Base-by-base conservation (phyloP, 2,888 invertebrate genomes). In the Lasioglossum figueresi region DNA sequence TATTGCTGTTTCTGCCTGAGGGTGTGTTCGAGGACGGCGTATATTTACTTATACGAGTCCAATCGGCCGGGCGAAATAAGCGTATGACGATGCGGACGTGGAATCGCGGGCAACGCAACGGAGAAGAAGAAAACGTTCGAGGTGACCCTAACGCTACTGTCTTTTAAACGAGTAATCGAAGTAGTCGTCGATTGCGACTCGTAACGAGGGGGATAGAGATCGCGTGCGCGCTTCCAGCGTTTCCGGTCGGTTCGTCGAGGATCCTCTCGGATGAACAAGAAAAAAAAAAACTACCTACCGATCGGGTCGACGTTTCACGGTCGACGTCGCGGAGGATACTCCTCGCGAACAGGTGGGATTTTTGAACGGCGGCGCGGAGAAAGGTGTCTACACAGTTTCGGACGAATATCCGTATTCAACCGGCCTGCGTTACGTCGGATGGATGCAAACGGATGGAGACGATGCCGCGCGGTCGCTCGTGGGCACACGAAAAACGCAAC, bases 111-210 rank as follows among this genome's bases (percentile, higher is more conserved):
- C 31, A 31, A 43, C 27, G 76, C 63, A 63, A 76, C 76, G 59
- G 27, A 43, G 52, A 75, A 68, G 37, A 59, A 14, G 52, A 76
- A 27, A 72, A 40, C 72, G 70, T 37, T 70, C 14, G 23, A 40
- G 40, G n/a, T 40, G 63, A 3, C 27, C 34, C 45, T 68, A 74
- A 80, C 63, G 43, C 76, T 76, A 76, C 63, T 91, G 91, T 91
- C 90, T 92, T 91, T 91, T 90, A 76, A 63, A 87, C 88, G 43
- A 56, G 56, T 27, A 66, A 40, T 76, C 34, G 34, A 37, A 37
- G 31, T 45, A 23, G 27, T 40, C 40, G 76, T 43, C 40, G 66
- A 76, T n/a, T 14, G 40, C 40, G 52, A 34, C 14, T 37, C 59
- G 56, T 40, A 34, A 75, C 37, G 37, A 16, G 31, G 40, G 37